These are phyloP conservation scores for Proales similis DNA, from an alignment of 1,140 invertebrate genomes.

Conservation along the genomic window DNA sequence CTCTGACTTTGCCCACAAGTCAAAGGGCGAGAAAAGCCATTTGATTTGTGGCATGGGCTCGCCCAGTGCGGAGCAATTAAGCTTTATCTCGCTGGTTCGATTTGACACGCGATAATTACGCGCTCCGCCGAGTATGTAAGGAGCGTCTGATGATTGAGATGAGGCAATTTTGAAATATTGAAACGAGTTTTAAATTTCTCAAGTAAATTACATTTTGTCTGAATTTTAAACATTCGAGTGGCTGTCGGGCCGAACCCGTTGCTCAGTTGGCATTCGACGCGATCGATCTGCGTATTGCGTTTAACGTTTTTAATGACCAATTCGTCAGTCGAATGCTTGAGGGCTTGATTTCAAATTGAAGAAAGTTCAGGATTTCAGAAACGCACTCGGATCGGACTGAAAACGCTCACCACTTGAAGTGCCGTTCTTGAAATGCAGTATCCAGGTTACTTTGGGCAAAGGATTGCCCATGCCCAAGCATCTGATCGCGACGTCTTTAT, in stretches of 20 bases:
- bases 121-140: background rate
- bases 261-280: conserved; percentile 17
- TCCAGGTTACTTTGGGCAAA: conserved; percentile 2
- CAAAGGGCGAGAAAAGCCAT: background rate
- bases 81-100: background rate
- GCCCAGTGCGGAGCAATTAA: conserved; percentile 15
- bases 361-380: background rate
- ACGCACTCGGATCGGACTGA: background rate
- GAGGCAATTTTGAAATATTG: background rate
- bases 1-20: no score
- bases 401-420: conserved; percentile 1
- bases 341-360: background rate
- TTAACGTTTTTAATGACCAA: background rate
- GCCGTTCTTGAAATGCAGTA: conserved; percentile 7
- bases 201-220: conserved; percentile 15
- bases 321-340: no score
- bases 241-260: conserved; percentile 26
- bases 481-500: conserved; percentile 1
- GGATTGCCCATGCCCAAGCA: conserved; percentile 20
- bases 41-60: conserved; percentile 13
- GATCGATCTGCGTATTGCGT: background rate
- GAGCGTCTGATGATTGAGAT: conserved; percentile 27
- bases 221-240: conserved; percentile 26
- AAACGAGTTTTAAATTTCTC: background rate
- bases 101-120: background rate